Base-by-base conservation (phyloP, 2,113 vertebrate species). In the Galeopterus variegatus region DNA sequence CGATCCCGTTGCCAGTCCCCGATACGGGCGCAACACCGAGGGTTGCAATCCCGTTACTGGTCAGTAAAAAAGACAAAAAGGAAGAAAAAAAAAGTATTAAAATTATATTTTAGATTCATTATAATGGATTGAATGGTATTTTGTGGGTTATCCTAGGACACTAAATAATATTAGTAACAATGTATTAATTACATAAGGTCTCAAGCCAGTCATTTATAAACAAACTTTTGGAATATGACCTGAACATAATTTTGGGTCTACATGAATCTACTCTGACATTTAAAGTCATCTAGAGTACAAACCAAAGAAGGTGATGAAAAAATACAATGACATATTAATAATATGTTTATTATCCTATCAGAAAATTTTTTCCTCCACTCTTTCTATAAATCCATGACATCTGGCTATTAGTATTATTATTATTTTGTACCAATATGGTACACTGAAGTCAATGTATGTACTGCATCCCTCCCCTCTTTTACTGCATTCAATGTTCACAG, bases 41-140 rank as follows among this genome's bases (percentile, higher is more conserved):
- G n/a, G n/a, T n/a, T n/a, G n/a, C n/a, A n/a, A n/a, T n/a, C n/a
- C n/a, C n/a, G n/a, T n/a, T n/a, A n/a, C n/a, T n/a, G n/a, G n/a
- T n/a, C n/a, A n/a, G n/a, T n/a, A n/a, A n/a, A n/a, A n/a, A n/a
- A n/a, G n/a, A n/a, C n/a, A n/a, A n/a, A n/a, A n/a, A n/a, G n/a
- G n/a, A n/a, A n/a, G n/a, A n/a, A n/a, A n/a, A n/a, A n/a, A 6
- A 69, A 80, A 80, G 48, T 56, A 83, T 92, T 70, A 85, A 95
- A 81, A 70, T 67, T 52, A 58, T 64, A 76, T 48, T 14, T 96
- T 90, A 86, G 64, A 67, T 75, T 77, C 26, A 88, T 83, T 85
- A 79, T 84, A 87, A 73, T 79, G 18, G 13, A 0, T 65, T 96
- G 17, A 70, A 90, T 87, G 52, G 3, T 26, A 58, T 93, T 95